phyloP scores from a whole-genome alignment of 2,888 invertebrate genomes.

The Yponomeuta cagnagella region DNA sequence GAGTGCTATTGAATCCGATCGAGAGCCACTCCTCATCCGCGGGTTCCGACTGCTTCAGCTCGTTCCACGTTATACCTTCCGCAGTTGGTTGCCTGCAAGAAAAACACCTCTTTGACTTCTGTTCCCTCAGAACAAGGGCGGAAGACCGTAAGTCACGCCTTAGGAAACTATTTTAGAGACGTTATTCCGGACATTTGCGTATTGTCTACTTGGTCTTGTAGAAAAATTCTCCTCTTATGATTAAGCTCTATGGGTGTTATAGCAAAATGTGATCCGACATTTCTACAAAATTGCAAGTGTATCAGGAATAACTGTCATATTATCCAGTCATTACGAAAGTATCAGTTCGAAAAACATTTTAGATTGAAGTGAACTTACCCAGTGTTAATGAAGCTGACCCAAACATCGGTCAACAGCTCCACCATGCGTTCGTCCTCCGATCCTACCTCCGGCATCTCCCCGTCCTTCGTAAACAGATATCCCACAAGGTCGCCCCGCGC shows the following conservation, averaged over 20 bases:
- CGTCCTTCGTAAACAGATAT: conserved; percentile 60
- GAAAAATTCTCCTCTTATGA: no score
- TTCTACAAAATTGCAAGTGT: no score
- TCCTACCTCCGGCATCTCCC: conserved; percentile 22
- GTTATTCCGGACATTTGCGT: no score
- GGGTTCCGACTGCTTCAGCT: conserved; percentile 28
- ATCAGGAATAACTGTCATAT: no score
- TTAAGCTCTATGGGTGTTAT: no score
- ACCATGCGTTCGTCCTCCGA: conserved; percentile 33
- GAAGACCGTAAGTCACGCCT: no score
- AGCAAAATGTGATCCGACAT: no score
- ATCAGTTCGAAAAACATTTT: no score
- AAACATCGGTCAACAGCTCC: conserved; percentile 37
- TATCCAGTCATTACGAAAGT: no score
- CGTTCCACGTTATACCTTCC: conserved; percentile 35
- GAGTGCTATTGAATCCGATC: conserved; percentile 29
- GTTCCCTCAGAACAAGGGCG: no score
- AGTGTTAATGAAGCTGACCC: conserved; percentile 66
- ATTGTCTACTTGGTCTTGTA: no score
- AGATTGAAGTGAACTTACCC: conserved; percentile 52
- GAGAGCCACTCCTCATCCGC: conserved; percentile 43
- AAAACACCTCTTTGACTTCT: background rate
- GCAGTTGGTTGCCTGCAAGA: conserved; percentile 41
- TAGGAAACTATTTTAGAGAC: no score
- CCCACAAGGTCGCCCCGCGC: conserved; percentile 72